Base-by-base conservation (phyloP, 2,113 vertebrate genomes). In the Pygoscelis adeliae region DNA sequence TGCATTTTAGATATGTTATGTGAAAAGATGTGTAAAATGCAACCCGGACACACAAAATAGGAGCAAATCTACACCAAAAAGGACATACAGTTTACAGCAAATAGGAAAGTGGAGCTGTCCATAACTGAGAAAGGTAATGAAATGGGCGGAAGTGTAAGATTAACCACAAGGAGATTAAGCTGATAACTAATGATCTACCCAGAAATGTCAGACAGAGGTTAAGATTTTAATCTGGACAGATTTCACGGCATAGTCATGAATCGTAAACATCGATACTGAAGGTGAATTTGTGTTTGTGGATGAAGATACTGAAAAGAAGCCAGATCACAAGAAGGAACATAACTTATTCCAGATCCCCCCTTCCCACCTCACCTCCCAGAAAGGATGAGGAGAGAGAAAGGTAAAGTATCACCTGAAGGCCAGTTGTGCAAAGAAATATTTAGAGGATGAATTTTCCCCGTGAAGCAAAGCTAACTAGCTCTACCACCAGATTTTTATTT, bases 111-210 rank as follows among this genome's bases (percentile, higher is more conserved):
- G 4, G 87, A 85, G 90, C 74, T 65, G 78, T 73, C 84, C 56
- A 3, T 30, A 44, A n/a, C 40, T 0, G 25, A 82, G 89, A 44
- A 55, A 83, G 92, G 93, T 61, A 93, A 80, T 4, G 85, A 72
- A 72, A 61, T 2, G 34, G 84, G 85, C 0, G 84, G 96, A 94
- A 94, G 95, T 59, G 1, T 69, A 92, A 91, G 95, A 97, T 91
- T 93, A 97, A 97, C 93, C 84, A 83, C 97, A 72, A 94, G 87
- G 81, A 96, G 96, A 97, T 97, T 69, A 94, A 56, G 85, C 58
- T 88, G 96, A 93, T 96, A 97, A 97, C 90, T 93, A 95, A 94
- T 77, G 92, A 97, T 97, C 96, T 80, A 44, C 91, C 83, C 66
- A 85, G 78, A 90, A 90, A 90, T 46, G 95, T 83, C 95, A 97